A percentile compares a stretch with the other conserved stretches of the same genome.
phyloP scores from a whole-genome alignment of 2,888 invertebrate genomes.

The Rambutsinella grinnellia region DNA sequence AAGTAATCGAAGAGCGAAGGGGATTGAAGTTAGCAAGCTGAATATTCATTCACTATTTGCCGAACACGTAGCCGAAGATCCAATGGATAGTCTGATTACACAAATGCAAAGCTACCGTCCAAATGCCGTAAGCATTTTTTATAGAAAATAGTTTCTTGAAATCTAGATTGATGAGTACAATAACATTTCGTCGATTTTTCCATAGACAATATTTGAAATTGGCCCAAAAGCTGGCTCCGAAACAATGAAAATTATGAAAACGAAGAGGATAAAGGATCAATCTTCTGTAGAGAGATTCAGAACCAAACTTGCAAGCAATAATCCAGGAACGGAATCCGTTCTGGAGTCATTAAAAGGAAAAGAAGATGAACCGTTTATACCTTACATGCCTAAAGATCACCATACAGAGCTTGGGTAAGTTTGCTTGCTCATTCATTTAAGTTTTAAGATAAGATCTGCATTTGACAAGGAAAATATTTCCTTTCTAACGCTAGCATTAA shows the following conservation, averaged over 20 bases:
- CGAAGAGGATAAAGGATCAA: constrained; percentile 83
- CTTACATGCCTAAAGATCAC: constrained; percentile 86
- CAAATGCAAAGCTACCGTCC: constrained; percentile 84
- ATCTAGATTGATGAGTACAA: too few relatives aligned
- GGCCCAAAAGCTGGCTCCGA: constrained; percentile 84
- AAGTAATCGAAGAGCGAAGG: constrained; percentile 88
- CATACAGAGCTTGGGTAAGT: constrained; percentile 84
- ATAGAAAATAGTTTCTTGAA: background rate
- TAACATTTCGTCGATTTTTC: constrained; percentile 47
- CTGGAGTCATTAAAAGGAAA: constrained; percentile 62
- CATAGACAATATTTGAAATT: constrained; percentile 94
- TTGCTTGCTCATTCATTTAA: background rate
- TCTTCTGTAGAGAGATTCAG: constrained; percentile 72
- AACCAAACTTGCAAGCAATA: constrained; percentile 72
- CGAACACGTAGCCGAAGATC: constrained; percentile 69
- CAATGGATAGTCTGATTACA: constrained; percentile 73
- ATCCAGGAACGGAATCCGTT: constrained; percentile 70
- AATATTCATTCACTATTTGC: constrained; percentile 78
- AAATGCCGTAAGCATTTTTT: constrained; percentile 74
- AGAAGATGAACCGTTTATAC: constrained; percentile 80
- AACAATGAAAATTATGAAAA: constrained; percentile 87
- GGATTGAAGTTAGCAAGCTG: constrained; percentile 73
- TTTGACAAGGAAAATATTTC: too few relatives aligned
- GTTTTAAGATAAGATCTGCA: background rate
- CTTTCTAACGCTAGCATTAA: too few relatives aligned